phyloP scores from a whole-genome alignment of 2,888 invertebrate genomes.

The Apotomis turbidana region DNA sequence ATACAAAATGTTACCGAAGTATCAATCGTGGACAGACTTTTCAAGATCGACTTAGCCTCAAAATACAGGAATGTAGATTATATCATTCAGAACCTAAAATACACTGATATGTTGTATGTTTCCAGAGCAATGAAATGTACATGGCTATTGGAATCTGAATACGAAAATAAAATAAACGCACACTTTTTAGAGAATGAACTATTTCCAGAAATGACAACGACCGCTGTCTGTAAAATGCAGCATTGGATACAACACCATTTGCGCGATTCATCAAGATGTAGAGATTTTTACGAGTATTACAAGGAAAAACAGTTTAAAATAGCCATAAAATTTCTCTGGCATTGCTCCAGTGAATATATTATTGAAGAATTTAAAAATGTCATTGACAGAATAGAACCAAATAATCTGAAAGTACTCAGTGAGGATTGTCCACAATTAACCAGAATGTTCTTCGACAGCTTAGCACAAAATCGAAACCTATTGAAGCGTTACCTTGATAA shows the following conservation, averaged over 20 bases:
- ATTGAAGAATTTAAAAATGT: conserved; percentile 22
- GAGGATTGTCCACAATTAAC: conserved; percentile 22
- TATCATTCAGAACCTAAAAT: conserved; percentile 33
- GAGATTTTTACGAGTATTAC: conserved; percentile 38
- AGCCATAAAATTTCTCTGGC: conserved; percentile 33
- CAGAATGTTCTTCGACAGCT: conserved; percentile 7
- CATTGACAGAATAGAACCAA: conserved; percentile 18
- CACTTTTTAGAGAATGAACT: conserved; percentile 23
- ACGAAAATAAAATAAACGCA: conserved; percentile 16
- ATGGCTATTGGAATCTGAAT: conserved; percentile 35
- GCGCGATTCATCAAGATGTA: conserved; percentile 28
- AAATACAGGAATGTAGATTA: conserved; percentile 38
- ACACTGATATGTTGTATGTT: conserved; percentile 37
- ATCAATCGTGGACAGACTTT: conserved; percentile 26
- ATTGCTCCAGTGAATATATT: conserved; percentile 35
- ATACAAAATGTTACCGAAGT: conserved; percentile 23
- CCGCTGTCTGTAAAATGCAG: conserved; percentile 34
- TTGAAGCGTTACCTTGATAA: conserved; percentile 10
- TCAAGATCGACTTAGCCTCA: conserved; percentile 40
- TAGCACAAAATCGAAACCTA: conserved; percentile 6
- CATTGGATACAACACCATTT: conserved; percentile 30
- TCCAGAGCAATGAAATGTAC: conserved; percentile 35
- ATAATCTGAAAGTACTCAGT: conserved; percentile 30
- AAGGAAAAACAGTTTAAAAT: conserved; percentile 25
- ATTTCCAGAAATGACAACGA: conserved; percentile 34